A percentile compares a stretch with the other conserved stretches of the same genome.
Evolutionary conservation across 92 coral and sea anemone species (phyloP).

Genomic region (Zoanthus sociatus): DNA sequence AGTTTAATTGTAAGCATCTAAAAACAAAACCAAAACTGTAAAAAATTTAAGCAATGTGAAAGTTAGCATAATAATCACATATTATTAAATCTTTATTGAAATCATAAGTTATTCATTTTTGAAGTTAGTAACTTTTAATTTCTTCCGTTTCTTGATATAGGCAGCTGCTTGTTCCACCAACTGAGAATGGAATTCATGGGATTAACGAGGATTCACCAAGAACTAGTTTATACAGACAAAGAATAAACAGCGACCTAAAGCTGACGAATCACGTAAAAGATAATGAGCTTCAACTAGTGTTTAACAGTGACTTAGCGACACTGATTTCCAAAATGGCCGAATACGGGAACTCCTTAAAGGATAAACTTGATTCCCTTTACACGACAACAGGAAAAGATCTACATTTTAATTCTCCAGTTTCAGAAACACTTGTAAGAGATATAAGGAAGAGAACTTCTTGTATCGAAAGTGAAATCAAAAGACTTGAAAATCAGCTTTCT

Average conservation of each 20-base stretch:
- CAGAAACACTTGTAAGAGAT: slow-evolving; percentile 68
- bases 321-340: slow-evolving; percentile 60
- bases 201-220: not conserved
- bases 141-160: slow-evolving; percentile 13
- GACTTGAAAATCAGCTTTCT: slow-evolving; percentile 79
- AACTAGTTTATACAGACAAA: not conserved
- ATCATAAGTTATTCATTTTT: no score
- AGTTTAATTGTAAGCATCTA: no score
- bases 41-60: no score
- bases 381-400: slow-evolving; percentile 47
- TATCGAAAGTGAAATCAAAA: slow-evolving; percentile 75
- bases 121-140: no score
- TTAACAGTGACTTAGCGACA: slow-evolving; percentile 14
- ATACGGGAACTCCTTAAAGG: slow-evolving; percentile 44
- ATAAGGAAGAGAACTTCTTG: slow-evolving; percentile 74
- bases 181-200: not conserved
- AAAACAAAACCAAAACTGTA: no score
- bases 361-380: slow-evolving; percentile 59
- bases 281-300: not conserved
- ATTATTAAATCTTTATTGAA: no score
- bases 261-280: not conserved
- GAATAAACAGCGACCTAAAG: not conserved
- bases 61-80: no score
- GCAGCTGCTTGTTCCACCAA: not conserved
- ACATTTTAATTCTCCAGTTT: slow-evolving; percentile 34